Base-by-base conservation (phyloP, 1,140 invertebrate species). In the Caerostris darwini region DNA sequence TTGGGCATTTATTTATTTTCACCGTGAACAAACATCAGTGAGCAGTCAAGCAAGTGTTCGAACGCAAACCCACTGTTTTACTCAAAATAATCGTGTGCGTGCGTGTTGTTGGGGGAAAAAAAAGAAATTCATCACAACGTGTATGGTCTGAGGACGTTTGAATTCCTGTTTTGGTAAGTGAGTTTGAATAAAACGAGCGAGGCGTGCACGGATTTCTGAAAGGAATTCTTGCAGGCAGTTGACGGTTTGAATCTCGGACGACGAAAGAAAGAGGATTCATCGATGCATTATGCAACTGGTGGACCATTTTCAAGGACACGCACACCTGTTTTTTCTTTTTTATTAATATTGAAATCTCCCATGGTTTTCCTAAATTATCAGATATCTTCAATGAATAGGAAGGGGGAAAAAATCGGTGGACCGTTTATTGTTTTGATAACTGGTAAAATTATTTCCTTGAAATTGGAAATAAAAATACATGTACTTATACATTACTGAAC, bases 241-340 rank as follows among this genome's bases (percentile, higher is more conserved):
- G 69, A 10, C 14, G 50, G 69, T 77, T 77, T 14, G 50, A 34
- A 50, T 1, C 7, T 50, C 14, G 34, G 14, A 6, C 69, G 69
- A 50, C 69, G 69, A 77, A 77, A 77, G 69, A 77, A 77, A 50
- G 69, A 53, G 34, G 8, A 77, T 77, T 53, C 69, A 77, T 77
- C 10, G 69, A 12, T 10, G 69, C 69, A 50, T 50, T 77, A 77
- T 77, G 34, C 69, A 77, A 53, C 34, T 34, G 34, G 69, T 77
- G 69, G 69, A 77, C 69, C 69, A 77, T 77, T 77, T 77, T 77
- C 69, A 77, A 77, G 69, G 69, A 77, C 69, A 77, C 2, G 61
- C 61, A 17, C 34, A 34, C 34, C 0, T 34, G 34, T 34, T 34
- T 34, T 34, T 34, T 34, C 2, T 34, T 34, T 34, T 34, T 34